Conservation (phyloP, 2,113 vertebrate species). For the Alces alces region DNA sequence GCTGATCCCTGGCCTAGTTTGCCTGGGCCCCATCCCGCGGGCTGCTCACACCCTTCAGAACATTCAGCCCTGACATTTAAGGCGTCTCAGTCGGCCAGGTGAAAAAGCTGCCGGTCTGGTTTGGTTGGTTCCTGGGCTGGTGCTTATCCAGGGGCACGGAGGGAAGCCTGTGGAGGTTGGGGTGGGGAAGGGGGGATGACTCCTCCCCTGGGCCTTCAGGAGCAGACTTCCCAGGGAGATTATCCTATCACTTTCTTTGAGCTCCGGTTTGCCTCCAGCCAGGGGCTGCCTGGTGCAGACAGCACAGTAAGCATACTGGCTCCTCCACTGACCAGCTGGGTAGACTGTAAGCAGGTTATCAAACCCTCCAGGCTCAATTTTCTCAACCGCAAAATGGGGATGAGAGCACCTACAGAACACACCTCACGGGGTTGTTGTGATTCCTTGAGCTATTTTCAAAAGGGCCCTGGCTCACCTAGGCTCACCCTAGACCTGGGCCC, state of each 20-base stretch:
- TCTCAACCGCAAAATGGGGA: neutral
- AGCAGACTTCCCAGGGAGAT: constrained; percentile 14
- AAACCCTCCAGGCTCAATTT: neutral
- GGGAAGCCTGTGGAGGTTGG: neutral
- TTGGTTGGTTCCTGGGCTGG: constrained; percentile 48
- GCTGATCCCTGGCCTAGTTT: neutral
- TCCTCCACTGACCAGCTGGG: neutral
- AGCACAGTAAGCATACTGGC: neutral
- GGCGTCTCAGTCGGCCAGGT: neutral
- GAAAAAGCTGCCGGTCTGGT: constrained; percentile 58
- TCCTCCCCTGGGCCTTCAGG: neutral
- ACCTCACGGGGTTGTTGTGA: neutral
- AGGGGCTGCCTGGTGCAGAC: neutral
- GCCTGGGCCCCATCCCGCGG: neutral
- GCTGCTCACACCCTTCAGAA: neutral
- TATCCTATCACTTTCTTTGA: neutral
- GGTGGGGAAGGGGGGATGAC: neutral
- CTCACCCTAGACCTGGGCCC: neutral
- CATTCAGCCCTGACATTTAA: neutral
- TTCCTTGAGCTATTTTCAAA: neutral
- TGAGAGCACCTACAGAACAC: neutral
- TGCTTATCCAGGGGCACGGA: neutral
- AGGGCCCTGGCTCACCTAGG: neutral
- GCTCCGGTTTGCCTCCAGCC: neutral
- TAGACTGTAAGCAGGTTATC: neutral